Evolutionary conservation across 2,888 invertebrate genomes (phyloP), one percentile per base, ranked within the genome.

Genomic region (Opisthograptis luteolata): DNA sequence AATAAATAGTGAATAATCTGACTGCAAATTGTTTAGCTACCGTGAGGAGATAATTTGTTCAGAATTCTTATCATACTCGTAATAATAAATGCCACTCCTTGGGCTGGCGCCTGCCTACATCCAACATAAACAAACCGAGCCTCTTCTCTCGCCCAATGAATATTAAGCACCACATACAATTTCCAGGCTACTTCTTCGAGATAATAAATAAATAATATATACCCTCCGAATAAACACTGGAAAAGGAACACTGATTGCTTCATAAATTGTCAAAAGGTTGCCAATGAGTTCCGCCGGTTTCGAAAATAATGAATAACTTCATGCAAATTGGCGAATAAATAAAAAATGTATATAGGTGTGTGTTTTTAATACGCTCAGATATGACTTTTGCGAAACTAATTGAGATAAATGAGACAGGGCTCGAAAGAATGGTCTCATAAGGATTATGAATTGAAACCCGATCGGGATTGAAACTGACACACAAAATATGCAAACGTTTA

Each of bases 141-240:
- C 17, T 30, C 35, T 13, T 28, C 31, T 48, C 36, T 36, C 41
- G 36, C 32, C 81, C 86, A 81, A 89, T 87, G 86, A 86, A 88
- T 89, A 87, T 84, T 84, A 85, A 88, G 76, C 76, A 82, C 79
- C 80, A 73, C 70, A 82, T 85, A 87, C 77, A 84, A 85, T 86
- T 81, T 81, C 77, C 79, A 81, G 42, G 66, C 75, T 71, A 79
- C 78, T 71, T 79, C 71, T 70, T 66, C 62, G 66, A 79, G 75
- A 81, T 78, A 79, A 81, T 45, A 27, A 81, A 82, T 80, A 82
- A 85, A 85, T 84, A 84, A 84, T 81, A n/a, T n/a, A n/a, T n/a
- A 72, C 73, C 70, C 75, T 74, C 70, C 70, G 76, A 82, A 86
- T 83, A 84, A 83, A 84, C 73, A 74, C 66, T 66, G 71, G 67